Conservation (phyloP, 2,797 vertebrate genomes). For the Ptychobarbus kaznakovi region DNA sequence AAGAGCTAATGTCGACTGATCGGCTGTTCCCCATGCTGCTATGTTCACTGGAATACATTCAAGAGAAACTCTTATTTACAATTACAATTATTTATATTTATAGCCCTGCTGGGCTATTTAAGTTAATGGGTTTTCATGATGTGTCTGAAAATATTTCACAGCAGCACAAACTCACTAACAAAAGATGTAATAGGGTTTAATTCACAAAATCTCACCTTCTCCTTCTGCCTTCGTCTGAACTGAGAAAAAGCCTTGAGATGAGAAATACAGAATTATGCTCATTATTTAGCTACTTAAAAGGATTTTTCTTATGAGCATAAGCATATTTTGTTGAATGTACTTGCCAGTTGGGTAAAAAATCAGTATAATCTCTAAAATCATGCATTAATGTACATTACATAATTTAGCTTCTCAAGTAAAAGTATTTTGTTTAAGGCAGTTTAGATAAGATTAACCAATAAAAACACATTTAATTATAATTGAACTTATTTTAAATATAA, state of each 20-base stretch:
- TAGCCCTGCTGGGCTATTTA: neutral
- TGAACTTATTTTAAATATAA: neutral
- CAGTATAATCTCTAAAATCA: neutral
- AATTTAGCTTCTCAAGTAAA: too few species aligned
- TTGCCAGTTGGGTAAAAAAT: neutral
- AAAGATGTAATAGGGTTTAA: neutral
- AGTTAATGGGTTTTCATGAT: neutral
- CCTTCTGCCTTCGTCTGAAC: neutral
- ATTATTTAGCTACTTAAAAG: too few species aligned
- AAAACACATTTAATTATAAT: neutral
- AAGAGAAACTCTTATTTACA: neutral
- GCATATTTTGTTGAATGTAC: neutral
- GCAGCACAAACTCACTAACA: neutral
- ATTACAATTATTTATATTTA: neutral
- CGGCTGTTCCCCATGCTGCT: neutral
- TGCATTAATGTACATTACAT: neutral
- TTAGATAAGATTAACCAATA: neutral
- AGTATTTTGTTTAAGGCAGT: too few species aligned
- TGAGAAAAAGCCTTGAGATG: neutral
- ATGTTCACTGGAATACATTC: neutral
- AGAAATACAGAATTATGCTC: neutral
- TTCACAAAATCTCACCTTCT: neutral
- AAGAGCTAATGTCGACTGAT: rapidly evolving
- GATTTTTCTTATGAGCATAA: too few species aligned
- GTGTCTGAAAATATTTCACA: neutral